Percentiles rank a stretch among this genome's conserved stretches.
Evolutionary conservation across 2,797 vertebrate species (phyloP).

Genomic region (Micropoecilia bifurca): DNA sequence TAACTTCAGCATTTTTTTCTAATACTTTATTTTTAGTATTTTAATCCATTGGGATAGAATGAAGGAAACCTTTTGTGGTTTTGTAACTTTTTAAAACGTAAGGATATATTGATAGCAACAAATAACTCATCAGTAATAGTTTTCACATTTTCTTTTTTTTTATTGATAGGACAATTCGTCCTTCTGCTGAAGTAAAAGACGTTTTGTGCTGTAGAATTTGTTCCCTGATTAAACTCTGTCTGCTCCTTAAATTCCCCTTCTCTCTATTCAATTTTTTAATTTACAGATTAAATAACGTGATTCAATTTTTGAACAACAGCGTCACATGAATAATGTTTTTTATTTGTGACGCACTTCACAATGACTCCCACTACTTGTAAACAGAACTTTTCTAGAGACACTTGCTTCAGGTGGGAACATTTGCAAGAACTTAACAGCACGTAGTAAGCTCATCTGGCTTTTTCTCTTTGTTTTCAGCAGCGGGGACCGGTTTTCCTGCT

Average conservation of each 20-base stretch:
- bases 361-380: background rate
- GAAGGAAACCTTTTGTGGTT: background rate
- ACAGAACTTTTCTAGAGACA: background rate
- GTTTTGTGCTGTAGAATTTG: slow-evolving; percentile 1
- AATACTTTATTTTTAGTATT: too few species aligned
- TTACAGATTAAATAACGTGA: background rate
- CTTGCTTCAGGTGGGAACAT: background rate
- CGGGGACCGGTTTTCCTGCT: background rate
- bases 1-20: background rate
- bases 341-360: background rate
- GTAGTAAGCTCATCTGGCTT: background rate
- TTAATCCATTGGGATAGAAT: too few species aligned
- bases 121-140: background rate
- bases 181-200: background rate
- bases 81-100: background rate
- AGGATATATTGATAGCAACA: background rate
- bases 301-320: background rate
- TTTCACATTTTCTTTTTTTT: background rate
- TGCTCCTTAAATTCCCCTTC: background rate
- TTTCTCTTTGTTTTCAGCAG: slow-evolving; percentile 8
- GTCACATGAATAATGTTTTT: slow-evolving; percentile 30
- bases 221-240: background rate
- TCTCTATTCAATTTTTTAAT: background rate
- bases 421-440: background rate
- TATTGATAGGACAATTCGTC: background rate